phyloP scores from a whole-genome alignment of 2,888 invertebrate species.

The Erynnis tages region DNA sequence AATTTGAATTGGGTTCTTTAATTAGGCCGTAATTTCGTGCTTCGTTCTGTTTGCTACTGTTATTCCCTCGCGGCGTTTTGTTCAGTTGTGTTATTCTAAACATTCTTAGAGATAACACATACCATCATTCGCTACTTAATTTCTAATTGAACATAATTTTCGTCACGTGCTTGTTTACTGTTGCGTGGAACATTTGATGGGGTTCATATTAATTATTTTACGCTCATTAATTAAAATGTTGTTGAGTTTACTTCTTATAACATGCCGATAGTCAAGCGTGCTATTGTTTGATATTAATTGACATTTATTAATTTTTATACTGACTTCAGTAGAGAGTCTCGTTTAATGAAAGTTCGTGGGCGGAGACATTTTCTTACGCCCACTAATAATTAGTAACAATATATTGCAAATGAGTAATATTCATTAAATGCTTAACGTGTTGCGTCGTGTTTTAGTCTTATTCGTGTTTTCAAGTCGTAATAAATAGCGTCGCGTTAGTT shows the following conservation, averaged over 20 bases:
- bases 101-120: constrained; percentile 18
- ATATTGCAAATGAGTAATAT: background rate
- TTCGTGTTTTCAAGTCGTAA: constrained; percentile 21
- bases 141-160: constrained; percentile 22
- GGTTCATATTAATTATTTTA: background rate
- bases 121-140: constrained; percentile 32
- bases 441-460: background rate
- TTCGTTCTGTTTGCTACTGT: constrained; percentile 39
- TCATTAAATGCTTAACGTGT: constrained; percentile 5
- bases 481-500: constrained; percentile 24
- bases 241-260: background rate
- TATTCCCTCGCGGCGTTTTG: constrained; percentile 34
- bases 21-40: constrained; percentile 48
- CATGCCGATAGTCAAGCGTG: background rate
- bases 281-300: background rate
- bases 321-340: background rate
- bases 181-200: constrained; percentile 4
- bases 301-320: constrained; percentile 4
- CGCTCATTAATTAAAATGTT: constrained; percentile 1
- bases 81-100: constrained; percentile 34
- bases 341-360: background rate
- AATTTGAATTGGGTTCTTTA: constrained; percentile 50
- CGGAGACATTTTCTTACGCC: background rate
- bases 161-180: constrained; percentile 12
- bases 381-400: background rate